Percentiles rank a stretch among this genome's conserved stretches.
Evolutionary conservation across 2,888 invertebrate species (phyloP).

Genomic region (Allacma fusca): DNA sequence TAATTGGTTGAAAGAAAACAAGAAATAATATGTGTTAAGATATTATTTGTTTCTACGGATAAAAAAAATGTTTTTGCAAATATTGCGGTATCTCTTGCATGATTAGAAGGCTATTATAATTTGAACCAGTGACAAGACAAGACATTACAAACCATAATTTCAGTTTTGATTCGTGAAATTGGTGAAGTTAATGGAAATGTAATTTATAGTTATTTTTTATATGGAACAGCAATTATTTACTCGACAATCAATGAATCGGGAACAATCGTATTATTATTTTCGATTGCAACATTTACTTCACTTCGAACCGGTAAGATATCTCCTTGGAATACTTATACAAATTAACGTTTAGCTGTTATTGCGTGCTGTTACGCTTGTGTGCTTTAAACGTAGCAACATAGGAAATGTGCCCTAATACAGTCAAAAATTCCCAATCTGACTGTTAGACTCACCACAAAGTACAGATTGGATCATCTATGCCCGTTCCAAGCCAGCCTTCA

Average conservation of each 20-base stretch:
- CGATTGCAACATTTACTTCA: constrained; percentile 22
- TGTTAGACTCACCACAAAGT: too few species aligned
- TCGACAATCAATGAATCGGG: constrained; percentile 23
- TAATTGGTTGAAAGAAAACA: neutral
- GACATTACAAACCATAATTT: too few species aligned
- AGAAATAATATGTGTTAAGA: too few species aligned
- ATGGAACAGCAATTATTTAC: constrained; percentile 10
- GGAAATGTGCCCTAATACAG: too few species aligned
- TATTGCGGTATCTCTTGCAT: neutral
- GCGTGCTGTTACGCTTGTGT: too few species aligned
- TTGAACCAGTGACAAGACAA: neutral
- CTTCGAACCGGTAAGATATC: constrained; percentile 10
- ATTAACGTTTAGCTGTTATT: too few species aligned
- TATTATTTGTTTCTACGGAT: too few species aligned
- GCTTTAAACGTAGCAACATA: too few species aligned
- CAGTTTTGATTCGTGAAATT: neutral
- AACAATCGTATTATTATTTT: constrained; percentile 26
- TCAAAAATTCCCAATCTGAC: too few species aligned
- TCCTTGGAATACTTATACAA: constrained; percentile 13
- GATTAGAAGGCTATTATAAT: neutral
- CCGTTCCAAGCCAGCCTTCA: too few species aligned
- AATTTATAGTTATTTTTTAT: constrained; percentile 14
- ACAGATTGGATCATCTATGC: too few species aligned
- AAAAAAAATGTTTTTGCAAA: neutral
- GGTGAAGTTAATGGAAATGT: constrained; percentile 5